Evolutionary conservation across 2,888 invertebrate species (phyloP).

Genomic region (Plebejus argus): DNA sequence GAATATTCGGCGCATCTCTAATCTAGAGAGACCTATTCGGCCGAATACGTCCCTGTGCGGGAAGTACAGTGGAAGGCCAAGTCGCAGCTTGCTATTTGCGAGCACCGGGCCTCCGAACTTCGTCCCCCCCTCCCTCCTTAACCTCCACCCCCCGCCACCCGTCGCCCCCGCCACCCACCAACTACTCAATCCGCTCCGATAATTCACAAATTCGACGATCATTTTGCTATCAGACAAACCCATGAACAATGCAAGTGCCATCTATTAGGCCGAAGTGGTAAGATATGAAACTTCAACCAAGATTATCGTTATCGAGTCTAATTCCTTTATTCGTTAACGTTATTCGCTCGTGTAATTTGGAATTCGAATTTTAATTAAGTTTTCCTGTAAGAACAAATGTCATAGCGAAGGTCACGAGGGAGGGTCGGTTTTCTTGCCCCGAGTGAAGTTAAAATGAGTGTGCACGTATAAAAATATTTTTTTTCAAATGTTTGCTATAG

Average conservation of each 20-base stretch:
- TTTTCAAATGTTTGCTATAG: no score
- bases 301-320: conserved; percentile 1
- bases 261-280: conserved; percentile 19
- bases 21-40: conserved; percentile 27
- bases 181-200: conserved; percentile 53
- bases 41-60: conserved; percentile 58
- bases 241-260: conserved; percentile 35
- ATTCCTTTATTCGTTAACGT: conserved; percentile 13
- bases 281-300: background rate
- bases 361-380: background rate
- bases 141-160: background rate
- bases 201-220: conserved; percentile 55
- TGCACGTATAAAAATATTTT: background rate
- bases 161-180: conserved; percentile 45
- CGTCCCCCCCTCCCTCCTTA: background rate
- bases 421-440: background rate
- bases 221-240: conserved; percentile 45
- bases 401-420: background rate
- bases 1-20: no score
- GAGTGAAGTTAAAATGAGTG: background rate
- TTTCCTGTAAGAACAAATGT: background rate
- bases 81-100: conserved; percentile 49
- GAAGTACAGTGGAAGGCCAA: conserved; percentile 71
- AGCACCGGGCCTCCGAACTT: conserved; percentile 64
- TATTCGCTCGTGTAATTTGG: background rate